Evolutionary conservation across 2,113 vertebrate genomes (phyloP).

Genomic region (zebrafish (Danio rerio)): DNA sequence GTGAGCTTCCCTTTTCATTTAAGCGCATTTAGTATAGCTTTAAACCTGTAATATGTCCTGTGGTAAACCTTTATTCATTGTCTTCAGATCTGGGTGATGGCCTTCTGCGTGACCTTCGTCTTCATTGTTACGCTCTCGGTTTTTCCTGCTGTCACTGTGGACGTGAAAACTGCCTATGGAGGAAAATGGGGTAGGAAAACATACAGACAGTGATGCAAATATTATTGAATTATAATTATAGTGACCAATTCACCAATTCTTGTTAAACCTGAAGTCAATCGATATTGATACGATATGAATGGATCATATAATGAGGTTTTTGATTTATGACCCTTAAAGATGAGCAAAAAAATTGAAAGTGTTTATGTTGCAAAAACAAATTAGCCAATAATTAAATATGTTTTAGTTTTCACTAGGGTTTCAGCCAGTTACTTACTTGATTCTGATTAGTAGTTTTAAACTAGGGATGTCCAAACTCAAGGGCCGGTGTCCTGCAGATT

Average conservation of each 20-base stretch:
- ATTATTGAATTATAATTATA: not conserved
- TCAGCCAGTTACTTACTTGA: not conserved
- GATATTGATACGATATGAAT: too few relatives aligned
- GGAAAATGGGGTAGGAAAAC: constrained; percentile 78
- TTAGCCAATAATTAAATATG: not conserved
- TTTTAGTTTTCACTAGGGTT: not conserved
- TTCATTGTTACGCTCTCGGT: constrained; percentile 87
- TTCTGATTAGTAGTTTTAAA: not conserved
- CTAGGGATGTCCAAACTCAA: too few relatives aligned
- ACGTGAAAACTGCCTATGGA: constrained; percentile 70
- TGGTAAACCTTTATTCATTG: not conserved
- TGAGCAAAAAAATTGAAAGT: too few relatives aligned
- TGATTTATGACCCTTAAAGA: too few relatives aligned
- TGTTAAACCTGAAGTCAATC: too few relatives aligned
- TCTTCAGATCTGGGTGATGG: constrained; percentile 85
- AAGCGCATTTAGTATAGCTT: too few relatives aligned
- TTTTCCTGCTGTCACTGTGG: constrained; percentile 85
- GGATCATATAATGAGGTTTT: too few relatives aligned
- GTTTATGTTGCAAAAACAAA: too few relatives aligned
- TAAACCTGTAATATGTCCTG: too few relatives aligned
- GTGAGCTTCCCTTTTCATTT: too few relatives aligned
- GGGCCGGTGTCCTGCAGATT: too few relatives aligned
- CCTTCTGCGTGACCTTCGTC: constrained; percentile 84
- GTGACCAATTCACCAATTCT: not conserved
- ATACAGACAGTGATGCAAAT: not conserved